Base-by-base conservation (phyloP, 1,140 invertebrate species). In the Drosophila orosa region DNA sequence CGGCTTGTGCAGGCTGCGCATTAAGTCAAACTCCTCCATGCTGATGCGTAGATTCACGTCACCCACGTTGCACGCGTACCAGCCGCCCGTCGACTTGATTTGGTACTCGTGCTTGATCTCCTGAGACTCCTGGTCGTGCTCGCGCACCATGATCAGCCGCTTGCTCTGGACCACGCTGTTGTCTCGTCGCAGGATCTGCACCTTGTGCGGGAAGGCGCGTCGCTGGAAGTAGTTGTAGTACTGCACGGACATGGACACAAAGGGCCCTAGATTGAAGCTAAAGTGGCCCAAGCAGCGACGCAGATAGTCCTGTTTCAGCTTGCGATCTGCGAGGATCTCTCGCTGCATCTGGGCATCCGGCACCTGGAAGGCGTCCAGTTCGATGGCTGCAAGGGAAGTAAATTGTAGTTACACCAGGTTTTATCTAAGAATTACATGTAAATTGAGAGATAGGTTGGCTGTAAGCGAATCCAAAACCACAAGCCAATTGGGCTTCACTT, bases 161-260 rank as follows among this genome's bases (percentile, higher is more conserved):
- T 80, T 85, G 29, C 60, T 72, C 3, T 68, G 57, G 15, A 92
- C 84, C 5, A 92, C 59, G 54, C 86, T 82, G 48, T 91, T 92
- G 45, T 92, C 83, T 0, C 77, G 56, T 0, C 91, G 75, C 35
- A 89, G 13, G 8, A 92, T 72, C 47, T 78, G 78, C 4, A 92
- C 84, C 17, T 86, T 90, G 6, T 74, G 54, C 0, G 91, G 91
- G 44, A 76, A 83, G 15, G 72, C 52, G n/a, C 57, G 73, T 5
- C 76, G 75, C 48, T 86, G 66, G 13, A 86, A 92, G 39, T 89
- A 92, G 31, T 91, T 91, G 37, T 91, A 92, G 48, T 86, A 90
- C 55, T 87, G 86, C 8, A 74, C 86, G 0, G 91, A 90, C 39
- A 92, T 60, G 10, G 25, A 45, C 5, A 92, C 66, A 39, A 90